phyloP scores from a whole-genome alignment of 2,797 vertebrate genomes.

The Cuculus canorus region DNA sequence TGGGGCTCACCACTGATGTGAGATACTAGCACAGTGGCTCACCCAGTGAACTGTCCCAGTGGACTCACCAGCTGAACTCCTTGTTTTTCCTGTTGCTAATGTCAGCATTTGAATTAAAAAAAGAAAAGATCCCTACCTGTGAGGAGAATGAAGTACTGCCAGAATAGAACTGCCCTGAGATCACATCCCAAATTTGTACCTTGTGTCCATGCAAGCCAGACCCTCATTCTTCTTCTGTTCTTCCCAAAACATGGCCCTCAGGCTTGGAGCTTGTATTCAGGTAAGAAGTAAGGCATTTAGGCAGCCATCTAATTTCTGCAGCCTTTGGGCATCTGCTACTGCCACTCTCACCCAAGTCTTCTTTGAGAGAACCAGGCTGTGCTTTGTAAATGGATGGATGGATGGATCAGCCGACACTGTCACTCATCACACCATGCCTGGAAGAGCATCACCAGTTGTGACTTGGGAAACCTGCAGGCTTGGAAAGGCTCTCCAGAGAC shows the following conservation, averaged over 20 bases:
- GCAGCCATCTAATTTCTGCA: neutral
- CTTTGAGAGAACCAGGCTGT: neutral
- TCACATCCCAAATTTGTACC: neutral
- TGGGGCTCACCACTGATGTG: neutral
- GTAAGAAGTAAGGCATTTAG: neutral
- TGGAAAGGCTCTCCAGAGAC: neutral
- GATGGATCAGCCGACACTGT: neutral
- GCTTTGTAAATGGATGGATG: neutral
- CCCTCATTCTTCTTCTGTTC: neutral
- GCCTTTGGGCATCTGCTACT: neutral
- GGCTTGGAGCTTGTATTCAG: neutral
- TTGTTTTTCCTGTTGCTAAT: neutral
- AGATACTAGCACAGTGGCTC: neutral
- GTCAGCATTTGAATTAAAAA: neutral
- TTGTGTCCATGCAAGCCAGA: neutral
- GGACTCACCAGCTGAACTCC: neutral
- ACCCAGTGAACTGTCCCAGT: neutral
- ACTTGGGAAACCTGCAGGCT: neutral
- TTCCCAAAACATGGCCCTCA: neutral
- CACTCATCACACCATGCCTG: fast-evolving
- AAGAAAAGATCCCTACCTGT: fast-evolving
- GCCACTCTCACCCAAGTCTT: neutral
- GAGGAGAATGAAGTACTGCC: neutral
- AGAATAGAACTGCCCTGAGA: neutral
- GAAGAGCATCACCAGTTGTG: neutral